phyloP scores from a whole-genome alignment of 2,113 vertebrate species.

The Ramphastos sulfuratus region DNA sequence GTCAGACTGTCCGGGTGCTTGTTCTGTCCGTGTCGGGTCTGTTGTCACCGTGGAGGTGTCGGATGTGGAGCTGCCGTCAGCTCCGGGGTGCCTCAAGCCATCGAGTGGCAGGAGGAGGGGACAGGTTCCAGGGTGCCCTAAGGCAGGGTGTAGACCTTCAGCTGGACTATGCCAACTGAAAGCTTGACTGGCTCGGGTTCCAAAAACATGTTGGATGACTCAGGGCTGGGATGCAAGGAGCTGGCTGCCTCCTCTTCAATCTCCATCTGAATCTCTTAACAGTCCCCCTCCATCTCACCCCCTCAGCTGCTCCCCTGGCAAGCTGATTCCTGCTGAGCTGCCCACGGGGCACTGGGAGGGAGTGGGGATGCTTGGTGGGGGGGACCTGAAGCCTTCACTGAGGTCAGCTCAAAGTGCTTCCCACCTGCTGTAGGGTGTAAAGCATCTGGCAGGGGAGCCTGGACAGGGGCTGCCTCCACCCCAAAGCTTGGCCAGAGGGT shows the following conservation, averaged over 20 bases:
- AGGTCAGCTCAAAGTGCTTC: neutral
- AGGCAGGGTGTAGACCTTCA: neutral
- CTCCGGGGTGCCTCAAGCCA: neutral
- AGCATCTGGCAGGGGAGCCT: neutral
- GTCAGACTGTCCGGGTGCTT: conserved; percentile 68
- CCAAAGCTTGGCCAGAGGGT: neutral
- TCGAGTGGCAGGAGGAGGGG: neutral
- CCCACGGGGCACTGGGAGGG: neutral
- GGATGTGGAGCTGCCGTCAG: neutral
- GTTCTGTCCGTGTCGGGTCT: conserved; percentile 69
- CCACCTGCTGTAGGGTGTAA: neutral
- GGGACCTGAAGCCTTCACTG: neutral
- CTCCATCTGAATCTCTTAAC: conserved; percentile 55
- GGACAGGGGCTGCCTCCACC: neutral
- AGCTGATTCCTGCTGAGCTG: neutral
- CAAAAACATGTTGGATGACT: neutral
- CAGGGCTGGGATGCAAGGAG: neutral
- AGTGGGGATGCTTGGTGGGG: neutral
- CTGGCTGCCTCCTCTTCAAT: conserved; percentile 18
- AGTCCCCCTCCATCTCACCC: conserved; percentile 27
- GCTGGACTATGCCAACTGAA: neutral
- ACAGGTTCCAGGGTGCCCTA: neutral
- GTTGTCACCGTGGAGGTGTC: conserved; percentile 60
- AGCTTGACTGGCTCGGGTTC: neutral
- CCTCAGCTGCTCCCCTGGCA: neutral